phyloP scores from a whole-genome alignment of 64 coral and sea anemone genomes.

The Montipora foliosa region DNA sequence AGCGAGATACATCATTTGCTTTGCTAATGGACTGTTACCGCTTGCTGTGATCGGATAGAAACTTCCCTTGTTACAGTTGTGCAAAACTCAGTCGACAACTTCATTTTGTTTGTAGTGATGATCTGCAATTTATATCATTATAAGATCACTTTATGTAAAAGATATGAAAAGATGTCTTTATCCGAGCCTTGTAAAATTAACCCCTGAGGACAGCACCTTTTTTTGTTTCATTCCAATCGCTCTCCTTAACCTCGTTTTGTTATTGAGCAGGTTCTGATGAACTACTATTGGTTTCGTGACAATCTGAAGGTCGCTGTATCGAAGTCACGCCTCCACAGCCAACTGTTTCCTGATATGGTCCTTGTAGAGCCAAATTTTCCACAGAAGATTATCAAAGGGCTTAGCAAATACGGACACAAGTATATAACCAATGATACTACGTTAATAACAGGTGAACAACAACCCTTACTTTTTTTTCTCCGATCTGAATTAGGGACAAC shows the following conservation, averaged over 20 bases:
- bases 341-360: conserved; percentile 86
- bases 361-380: conserved; percentile 86
- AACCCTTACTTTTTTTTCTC: not conserved
- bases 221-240: not conserved
- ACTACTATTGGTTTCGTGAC: conserved; percentile 90
- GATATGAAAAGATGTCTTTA: too few relatives aligned
- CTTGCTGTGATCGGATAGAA: too few relatives aligned
- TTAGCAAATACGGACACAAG: conserved; percentile 70
- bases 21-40: too few relatives aligned
- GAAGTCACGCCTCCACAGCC: conserved; percentile 77
- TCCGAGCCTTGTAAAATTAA: too few relatives aligned
- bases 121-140: too few relatives aligned
- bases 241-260: not conserved
- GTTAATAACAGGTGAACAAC: conserved; percentile 78
- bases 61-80: too few relatives aligned
- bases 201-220: not conserved
- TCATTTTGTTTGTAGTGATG: too few relatives aligned
- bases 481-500: not conserved
- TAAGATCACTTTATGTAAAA: too few relatives aligned
- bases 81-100: too few relatives aligned
- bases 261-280: conserved; percentile 79
- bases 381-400: conserved; percentile 48
- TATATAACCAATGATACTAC: conserved; percentile 82
- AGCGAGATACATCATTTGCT: too few relatives aligned
- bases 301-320: conserved; percentile 79